These are phyloP conservation scores for Sebastes matsubarae DNA, from an alignment of 2,797 vertebrate genomes.

Conservation along the genomic window DNA sequence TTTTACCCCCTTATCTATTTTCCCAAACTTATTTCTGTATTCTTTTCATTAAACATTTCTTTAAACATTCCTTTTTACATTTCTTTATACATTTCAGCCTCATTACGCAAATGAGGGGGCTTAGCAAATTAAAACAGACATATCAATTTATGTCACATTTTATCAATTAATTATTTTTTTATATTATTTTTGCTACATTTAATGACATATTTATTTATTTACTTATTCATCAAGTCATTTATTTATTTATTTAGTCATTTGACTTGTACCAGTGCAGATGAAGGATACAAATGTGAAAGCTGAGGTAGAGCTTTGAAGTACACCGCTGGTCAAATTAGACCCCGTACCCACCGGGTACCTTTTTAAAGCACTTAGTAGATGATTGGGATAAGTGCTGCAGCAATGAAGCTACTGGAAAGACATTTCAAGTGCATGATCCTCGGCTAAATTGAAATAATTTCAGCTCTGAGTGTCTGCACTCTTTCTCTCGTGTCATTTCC, in stretches of 20 bases:
- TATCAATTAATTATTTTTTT: too few relatives aligned
- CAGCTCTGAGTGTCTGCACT: not conserved
- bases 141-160: too few relatives aligned
- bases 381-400: not conserved
- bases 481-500: not conserved
- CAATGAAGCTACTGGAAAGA: not conserved
- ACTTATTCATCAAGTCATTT: too few relatives aligned
- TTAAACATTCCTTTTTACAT: too few relatives aligned
- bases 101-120: too few relatives aligned
- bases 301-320: not conserved
- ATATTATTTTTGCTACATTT: too few relatives aligned
- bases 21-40: too few relatives aligned
- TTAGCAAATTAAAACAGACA: too few relatives aligned
- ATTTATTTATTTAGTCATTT: not conserved
- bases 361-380: slow-evolving; percentile 11
- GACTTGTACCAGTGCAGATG: not conserved
- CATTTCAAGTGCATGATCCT: not conserved
- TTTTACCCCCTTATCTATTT: too few relatives aligned
- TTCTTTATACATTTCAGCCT: too few relatives aligned
- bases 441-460: slow-evolving; percentile 24
- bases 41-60: too few relatives aligned
- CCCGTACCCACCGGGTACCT: not conserved
- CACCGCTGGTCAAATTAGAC: not conserved
- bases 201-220: too few relatives aligned
- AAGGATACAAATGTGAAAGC: not conserved